phyloP scores from a whole-genome alignment of 2,113 vertebrate genomes.

The Noctilio leporinus region DNA sequence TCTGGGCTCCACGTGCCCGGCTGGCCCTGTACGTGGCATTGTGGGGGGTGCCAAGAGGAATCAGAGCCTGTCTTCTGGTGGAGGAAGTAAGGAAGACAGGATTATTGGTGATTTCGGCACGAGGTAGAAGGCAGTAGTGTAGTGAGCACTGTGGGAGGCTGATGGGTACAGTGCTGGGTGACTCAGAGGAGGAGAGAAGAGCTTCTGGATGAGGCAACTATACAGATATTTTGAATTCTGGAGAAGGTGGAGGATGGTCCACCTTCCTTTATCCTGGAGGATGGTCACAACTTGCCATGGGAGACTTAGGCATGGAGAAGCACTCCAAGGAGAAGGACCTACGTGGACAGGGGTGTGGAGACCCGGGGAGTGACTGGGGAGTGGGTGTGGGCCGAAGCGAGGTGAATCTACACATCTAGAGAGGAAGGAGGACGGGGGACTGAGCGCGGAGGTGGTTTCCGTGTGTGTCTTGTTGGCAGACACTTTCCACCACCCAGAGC shows the following conservation, averaged over 20 bases:
- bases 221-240: not conserved
- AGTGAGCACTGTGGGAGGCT: not conserved
- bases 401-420: not conserved
- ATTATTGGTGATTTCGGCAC: not conserved
- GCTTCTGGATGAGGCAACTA: fast-evolving
- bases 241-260: too few species aligned
- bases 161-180: not conserved
- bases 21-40: not conserved
- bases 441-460: not conserved
- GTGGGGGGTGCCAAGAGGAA: not conserved
- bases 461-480: not conserved
- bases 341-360: not conserved
- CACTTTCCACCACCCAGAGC: not conserved
- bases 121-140: not conserved
- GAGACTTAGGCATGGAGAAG: not conserved
- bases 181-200: not conserved
- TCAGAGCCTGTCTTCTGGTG: not conserved
- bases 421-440: not conserved
- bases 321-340: not conserved
- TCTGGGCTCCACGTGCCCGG: not conserved
- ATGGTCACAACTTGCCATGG: not conserved
- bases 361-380: not conserved
- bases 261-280: too few species aligned
- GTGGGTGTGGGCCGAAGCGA: not conserved
- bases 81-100: not conserved